A percentile compares a stretch with the other conserved stretches of the same genome.
Conservation (phyloP, 37 sponge, comb jelly and placozoan species). For the Ianthella basta region DNA sequence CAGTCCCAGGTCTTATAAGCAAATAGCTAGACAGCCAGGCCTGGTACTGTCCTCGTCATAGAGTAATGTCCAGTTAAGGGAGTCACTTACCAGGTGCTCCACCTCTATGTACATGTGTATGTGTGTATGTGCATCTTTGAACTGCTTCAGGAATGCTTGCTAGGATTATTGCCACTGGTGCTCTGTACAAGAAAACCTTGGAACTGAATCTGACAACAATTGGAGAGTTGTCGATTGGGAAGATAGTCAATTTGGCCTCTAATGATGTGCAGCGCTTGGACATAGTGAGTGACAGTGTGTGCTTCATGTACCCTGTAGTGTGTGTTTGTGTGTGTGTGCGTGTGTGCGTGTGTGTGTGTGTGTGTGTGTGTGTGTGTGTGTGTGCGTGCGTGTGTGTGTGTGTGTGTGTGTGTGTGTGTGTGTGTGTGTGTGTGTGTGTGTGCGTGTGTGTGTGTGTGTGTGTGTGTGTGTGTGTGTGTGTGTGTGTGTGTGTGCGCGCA, state of each 20-base stretch:
- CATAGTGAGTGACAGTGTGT: conserved; percentile 59
- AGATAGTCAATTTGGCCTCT: conserved; percentile 78
- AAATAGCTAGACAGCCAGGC: too few species aligned
- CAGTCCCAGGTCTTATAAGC: too few species aligned
- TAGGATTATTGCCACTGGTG: conserved; percentile 55
- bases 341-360: conserved; percentile 5
- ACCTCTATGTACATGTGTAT: neutral
- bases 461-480: conserved; percentile 9
- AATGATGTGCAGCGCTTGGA: conserved; percentile 90
- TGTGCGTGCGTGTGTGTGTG: neutral
- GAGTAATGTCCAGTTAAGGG: too few species aligned
- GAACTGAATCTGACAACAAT: conserved; percentile 62
- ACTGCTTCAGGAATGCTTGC: conserved; percentile 48
- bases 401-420: neutral
- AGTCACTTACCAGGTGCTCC: too few species aligned
- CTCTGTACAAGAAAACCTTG: conserved; percentile 72
- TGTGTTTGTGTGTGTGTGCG: neutral
- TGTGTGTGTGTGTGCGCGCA: conserved; percentile 3
- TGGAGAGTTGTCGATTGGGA: conserved; percentile 66
- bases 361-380: conserved; percentile 8
- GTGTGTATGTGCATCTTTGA: neutral
- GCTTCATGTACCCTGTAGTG: neutral
- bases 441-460: too few species aligned
- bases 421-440: too few species aligned
- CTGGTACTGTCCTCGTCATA: too few species aligned